Conservation (phyloP, 2,113 vertebrate species). For the Catharus fuscescens region DNA sequence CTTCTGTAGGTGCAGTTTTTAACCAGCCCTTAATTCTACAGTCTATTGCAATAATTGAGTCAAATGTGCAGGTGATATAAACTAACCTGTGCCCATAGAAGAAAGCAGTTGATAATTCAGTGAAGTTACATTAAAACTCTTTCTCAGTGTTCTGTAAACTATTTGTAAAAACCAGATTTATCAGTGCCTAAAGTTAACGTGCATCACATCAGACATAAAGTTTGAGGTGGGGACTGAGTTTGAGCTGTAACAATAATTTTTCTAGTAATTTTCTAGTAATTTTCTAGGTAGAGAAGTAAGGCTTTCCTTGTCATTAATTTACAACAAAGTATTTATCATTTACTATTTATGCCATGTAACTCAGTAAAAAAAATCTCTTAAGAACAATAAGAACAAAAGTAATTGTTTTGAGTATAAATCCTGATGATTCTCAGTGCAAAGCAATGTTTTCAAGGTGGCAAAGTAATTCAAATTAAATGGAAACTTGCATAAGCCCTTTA, state of each 20-base stretch:
- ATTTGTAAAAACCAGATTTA: background rate
- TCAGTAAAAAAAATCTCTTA: background rate
- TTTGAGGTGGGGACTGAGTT: background rate
- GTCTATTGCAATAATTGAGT: background rate
- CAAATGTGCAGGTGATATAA: background rate
- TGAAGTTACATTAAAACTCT: background rate
- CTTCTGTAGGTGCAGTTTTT: background rate
- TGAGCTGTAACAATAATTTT: background rate
- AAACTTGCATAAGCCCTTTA: background rate
- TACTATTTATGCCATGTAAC: background rate
- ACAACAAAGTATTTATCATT: background rate
- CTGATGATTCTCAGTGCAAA: background rate
- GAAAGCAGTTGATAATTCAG: background rate
- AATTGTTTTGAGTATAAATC: background rate
- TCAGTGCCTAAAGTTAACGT: background rate
- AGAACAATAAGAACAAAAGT: background rate
- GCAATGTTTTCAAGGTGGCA: background rate
- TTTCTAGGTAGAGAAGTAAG: background rate
- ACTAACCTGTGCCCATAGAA: background rate
- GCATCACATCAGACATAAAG: background rate
- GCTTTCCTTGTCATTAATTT: background rate
- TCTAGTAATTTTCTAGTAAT: background rate
- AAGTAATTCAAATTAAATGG: background rate
- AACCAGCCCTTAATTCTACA: background rate
- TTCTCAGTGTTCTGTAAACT: background rate